Percentiles rank a stretch among this genome's conserved stretches.
Evolutionary conservation across 1,140 invertebrate genomes (phyloP).

Genomic region (Apocrypta bakeri): DNA sequence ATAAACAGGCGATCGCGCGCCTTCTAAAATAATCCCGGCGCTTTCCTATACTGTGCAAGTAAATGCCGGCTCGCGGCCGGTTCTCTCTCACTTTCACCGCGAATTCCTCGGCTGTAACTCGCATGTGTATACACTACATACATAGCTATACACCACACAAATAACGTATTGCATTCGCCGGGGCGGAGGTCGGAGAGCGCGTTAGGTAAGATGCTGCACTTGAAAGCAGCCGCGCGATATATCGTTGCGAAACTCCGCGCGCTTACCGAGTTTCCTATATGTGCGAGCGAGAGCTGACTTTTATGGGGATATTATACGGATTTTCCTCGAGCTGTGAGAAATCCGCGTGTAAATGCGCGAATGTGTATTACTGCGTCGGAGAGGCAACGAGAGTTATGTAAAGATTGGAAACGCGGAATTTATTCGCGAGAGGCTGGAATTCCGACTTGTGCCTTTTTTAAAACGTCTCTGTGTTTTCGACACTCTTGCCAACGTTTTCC

Average conservation of each 20-base stretch:
- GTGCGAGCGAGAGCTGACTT: too few species aligned
- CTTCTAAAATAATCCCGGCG: conserved; percentile 55
- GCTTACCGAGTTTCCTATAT: conserved; percentile 1
- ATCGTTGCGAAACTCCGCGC: not conserved
- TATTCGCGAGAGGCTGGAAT: too few species aligned
- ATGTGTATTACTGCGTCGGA: too few species aligned
- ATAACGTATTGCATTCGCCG: not conserved
- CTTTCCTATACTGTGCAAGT: conserved; percentile 45
- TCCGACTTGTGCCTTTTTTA: too few species aligned
- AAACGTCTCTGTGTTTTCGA: too few species aligned
- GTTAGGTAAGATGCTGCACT: conserved; percentile 42
- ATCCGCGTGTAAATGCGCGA: not conserved
- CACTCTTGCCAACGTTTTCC: too few species aligned
- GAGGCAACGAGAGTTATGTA: too few species aligned
- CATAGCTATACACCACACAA: too few species aligned
- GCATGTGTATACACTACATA: too few species aligned
- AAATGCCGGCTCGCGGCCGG: conserved; percentile 3
- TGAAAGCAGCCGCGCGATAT: conserved; percentile 21
- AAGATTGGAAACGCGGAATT: not conserved
- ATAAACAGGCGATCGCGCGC: too few species aligned
- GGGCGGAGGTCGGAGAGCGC: conserved; percentile 55
- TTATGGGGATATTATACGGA: too few species aligned
- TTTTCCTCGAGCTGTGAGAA: too few species aligned
- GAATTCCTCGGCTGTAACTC: conserved; percentile 51
- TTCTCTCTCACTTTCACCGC: conserved; percentile 59